Evolutionary conservation across 2,797 vertebrate genomes (phyloP), one percentile per base, ranked within the genome.

Genomic region (Cyclopterus lumpus): DNA sequence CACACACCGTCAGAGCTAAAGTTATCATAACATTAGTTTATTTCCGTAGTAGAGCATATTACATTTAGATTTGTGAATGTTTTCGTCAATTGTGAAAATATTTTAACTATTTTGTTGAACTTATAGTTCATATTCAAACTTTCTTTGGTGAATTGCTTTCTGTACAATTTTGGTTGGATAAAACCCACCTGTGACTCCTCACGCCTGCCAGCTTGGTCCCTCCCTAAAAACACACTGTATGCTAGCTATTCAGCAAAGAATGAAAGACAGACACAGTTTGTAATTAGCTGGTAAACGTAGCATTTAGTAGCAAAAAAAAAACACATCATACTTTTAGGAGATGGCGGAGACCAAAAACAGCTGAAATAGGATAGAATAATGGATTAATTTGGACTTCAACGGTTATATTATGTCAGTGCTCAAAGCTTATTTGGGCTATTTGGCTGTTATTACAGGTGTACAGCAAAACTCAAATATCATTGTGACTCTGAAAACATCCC

Each of bases 241-340:
- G 3, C 32, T 24, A 1, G 6, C 22, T 51, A 32, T 5, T 53
- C 12, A 16, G 48, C 58, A 51, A 30, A 1, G 26, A 60, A 60
- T 1, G 7, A 18, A 22, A 10, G 3, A 14, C 11, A 28, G 0
- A 10, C 32, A 53, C 15, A 40, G 26, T 62, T 51, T 5, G 16
- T 10, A 4, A 24, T 0, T 1, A 34, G 30, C 9, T 24, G 0
- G 40, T 46, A 8, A 48, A n/a, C 4, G 7, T 1, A 51, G 1
- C 14, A 38, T 28, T 69, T 34, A 18, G 40, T n/a, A 22, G 53
- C 20, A 24, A 3, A 16, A 60, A 7, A n/a, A n/a, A n/a, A n/a
- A n/a, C n/a, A 14, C 15, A 0, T 3, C n/a, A 14, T 26, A 8
- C 61, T 34, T 16, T 53, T 20, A 30, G 0, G 4, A 28, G 1